Evolutionary conservation across 2,113 vertebrate genomes (phyloP), one percentile per base, ranked within the genome.

Genomic region (Mixornis gularis): DNA sequence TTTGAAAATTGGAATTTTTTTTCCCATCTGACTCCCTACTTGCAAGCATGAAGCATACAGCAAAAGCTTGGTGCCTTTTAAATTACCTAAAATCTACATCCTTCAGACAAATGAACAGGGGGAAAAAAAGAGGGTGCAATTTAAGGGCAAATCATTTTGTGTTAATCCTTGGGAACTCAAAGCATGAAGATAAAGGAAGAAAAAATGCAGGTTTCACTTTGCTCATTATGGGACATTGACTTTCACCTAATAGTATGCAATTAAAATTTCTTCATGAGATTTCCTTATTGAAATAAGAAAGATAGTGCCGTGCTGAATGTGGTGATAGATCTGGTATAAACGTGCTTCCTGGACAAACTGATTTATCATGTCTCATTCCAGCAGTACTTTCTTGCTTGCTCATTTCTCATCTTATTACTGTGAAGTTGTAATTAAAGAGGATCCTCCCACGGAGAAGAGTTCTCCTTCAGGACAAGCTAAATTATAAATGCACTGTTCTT

Each of bases 371-470:
- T 97, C 96, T 97, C 95, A 96, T 97, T 97, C 94, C 92, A 94
- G 96, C 96, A 97, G 95, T 81, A 94, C 94, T 96, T 94, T 74
- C 94, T 95, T 91, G 92, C 96, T 95, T 92, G 94, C 96, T 97
- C 97, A 97, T 98, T 97, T 97, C 97, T 97, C 97, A 97, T 97
- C 97, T 97, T 97, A 98, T 97, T 98, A 97, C 97, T 94, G 95
- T 94, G 94, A 97, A 97, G 96, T 96, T 97, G 96, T 97, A 97
- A 97, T 98, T 97, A 97, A 98, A 97, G 96, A 93, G 94, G 96
- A 97, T 92, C 96, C 97, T 97, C 97, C 97, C 96, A 94, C 96
- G 34, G 93, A 81, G 85, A 82, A 95, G 94, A 94, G 95, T 79
- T 96, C 97, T 96, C 96, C 96, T 95, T 94, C 95, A 94, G 92